A percentile compares a stretch with the other conserved stretches of the same genome.
Evolutionary conservation across 2,888 invertebrate species (phyloP).

Genomic region (Heteropelma amictum): DNA sequence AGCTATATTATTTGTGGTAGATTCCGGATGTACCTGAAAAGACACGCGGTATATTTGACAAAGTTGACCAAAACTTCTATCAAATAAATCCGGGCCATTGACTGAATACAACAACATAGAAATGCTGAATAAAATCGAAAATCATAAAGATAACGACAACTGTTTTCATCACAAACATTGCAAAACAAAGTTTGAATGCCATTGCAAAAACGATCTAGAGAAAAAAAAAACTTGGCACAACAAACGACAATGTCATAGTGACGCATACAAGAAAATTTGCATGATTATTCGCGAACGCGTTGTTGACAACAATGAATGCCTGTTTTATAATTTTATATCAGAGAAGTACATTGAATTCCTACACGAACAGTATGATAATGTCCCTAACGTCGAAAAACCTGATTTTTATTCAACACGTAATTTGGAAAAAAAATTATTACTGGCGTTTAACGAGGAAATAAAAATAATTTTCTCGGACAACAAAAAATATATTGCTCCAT

Average conservation of each 20-base stretch:
- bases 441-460: not conserved
- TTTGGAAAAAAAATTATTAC: slow-evolving; percentile 7
- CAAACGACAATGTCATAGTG: slow-evolving; percentile 6
- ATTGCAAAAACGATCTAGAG: slow-evolving; percentile 7
- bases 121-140: slow-evolving; percentile 1
- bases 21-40: not conserved
- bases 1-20: slow-evolving; percentile 4
- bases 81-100: not conserved
- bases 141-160: not conserved
- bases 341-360: slow-evolving; percentile 7
- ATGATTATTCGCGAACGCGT: not conserved
- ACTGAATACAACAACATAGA: not conserved
- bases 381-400: not conserved
- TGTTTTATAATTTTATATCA: slow-evolving; percentile 14
- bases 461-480: slow-evolving; percentile 6
- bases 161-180: slow-evolving; percentile 6
- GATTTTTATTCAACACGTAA: not conserved
- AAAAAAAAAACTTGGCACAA: slow-evolving; percentile 1
- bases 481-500: no score
- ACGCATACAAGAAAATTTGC: slow-evolving; percentile 6
- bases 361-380: not conserved
- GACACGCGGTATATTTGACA: slow-evolving; percentile 9
- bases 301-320: slow-evolving; percentile 17
- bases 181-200: slow-evolving; percentile 10
- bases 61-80: not conserved